Percentiles rank a stretch among this genome's conserved stretches.
Evolutionary conservation across 2,797 vertebrate species (phyloP).

Genomic region (Tangara arthus): DNA sequence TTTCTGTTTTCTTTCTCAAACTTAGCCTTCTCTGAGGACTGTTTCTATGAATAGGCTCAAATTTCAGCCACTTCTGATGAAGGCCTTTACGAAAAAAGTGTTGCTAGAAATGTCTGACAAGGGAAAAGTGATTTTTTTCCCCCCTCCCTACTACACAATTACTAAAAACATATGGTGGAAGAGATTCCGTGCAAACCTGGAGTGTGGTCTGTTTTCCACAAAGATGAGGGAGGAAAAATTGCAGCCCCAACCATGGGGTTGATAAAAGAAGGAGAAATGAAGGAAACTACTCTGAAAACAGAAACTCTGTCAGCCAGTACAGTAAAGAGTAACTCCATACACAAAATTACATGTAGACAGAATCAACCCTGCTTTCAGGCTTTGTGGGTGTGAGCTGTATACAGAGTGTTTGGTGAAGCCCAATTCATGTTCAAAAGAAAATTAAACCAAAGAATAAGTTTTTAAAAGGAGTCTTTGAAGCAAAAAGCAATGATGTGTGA

Average conservation of each 20-base stretch:
- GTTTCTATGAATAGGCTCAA: constrained; percentile 4
- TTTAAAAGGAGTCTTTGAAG: constrained; percentile 77
- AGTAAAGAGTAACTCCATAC: not conserved
- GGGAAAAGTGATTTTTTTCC: not conserved
- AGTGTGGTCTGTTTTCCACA: constrained; percentile 13
- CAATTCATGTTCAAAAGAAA: constrained; percentile 75
- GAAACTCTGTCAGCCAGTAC: constrained; percentile 8
- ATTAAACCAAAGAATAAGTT: constrained; percentile 73
- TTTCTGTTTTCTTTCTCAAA: not conserved
- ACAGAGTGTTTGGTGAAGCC: constrained; percentile 67
- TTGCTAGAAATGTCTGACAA: constrained; percentile 58
- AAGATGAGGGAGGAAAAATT: not conserved
- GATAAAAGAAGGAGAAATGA: not conserved
- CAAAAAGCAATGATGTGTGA: constrained; percentile 75
- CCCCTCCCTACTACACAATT: not conserved
- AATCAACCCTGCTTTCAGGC: not conserved
- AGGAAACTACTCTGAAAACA: constrained; percentile 41
- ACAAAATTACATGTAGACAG: constrained; percentile 25
- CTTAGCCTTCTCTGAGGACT: not conserved
- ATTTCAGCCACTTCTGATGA: constrained; percentile 53
- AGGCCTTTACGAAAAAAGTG: constrained; percentile 34
- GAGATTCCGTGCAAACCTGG: not conserved
- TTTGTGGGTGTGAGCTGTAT: constrained; percentile 44
- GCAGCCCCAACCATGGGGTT: not conserved
- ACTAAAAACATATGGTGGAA: constrained; percentile 52